Evolutionary conservation across 2,113 vertebrate species (phyloP).

Genomic region (Toxostoma redivivum): DNA sequence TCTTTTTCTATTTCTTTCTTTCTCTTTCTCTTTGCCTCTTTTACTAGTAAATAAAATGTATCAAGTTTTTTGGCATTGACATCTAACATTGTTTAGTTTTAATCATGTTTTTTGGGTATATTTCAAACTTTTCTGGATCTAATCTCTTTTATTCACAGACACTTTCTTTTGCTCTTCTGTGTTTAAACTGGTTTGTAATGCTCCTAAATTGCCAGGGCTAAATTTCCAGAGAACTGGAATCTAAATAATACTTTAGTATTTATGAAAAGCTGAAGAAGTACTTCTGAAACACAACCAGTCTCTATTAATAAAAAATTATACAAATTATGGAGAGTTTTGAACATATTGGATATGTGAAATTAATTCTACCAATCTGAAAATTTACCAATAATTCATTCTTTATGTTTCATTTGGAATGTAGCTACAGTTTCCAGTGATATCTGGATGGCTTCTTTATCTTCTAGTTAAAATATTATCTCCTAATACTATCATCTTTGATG

Average conservation of each 20-base stretch:
- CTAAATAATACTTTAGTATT: not conserved
- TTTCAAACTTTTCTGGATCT: not conserved
- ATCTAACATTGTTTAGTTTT: fast-evolving
- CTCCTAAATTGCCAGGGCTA: not conserved
- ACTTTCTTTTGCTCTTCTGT: not conserved
- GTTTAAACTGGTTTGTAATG: not conserved
- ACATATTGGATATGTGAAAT: not conserved
- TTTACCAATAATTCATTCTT: not conserved
- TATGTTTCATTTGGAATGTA: not conserved
- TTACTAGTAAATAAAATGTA: not conserved
- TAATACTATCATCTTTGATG: not conserved
- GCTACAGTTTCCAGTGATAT: not conserved
- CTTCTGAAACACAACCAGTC: not conserved
- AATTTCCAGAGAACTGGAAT: not conserved
- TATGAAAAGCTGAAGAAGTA: not conserved
- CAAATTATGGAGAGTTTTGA: not conserved
- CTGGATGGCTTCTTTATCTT: not conserved
- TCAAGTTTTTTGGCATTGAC: not conserved
- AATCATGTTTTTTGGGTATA: not conserved
- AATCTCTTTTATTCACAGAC: not conserved
- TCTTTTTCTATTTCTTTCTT: not conserved
- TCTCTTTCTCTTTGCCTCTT: not conserved
- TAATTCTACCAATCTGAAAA: not conserved
- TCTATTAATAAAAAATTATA: not conserved
- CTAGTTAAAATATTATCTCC: not conserved